Evolutionary conservation across 1,140 invertebrate species (phyloP).

Genomic region (Heliconius himera): DNA sequence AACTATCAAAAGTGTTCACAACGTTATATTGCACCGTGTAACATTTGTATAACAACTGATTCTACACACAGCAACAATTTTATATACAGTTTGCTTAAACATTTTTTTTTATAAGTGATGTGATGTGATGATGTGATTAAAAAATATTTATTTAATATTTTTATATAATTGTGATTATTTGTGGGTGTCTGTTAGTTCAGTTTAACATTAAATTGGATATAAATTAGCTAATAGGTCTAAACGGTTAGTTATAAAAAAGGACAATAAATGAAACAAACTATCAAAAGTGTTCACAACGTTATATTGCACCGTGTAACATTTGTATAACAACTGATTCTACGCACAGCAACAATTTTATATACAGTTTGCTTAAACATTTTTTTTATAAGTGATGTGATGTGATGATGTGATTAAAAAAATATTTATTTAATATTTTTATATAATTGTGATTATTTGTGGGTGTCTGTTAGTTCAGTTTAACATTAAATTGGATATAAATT

Average conservation of each 20-base stretch:
- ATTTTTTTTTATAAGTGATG: neutral
- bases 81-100: constrained; percentile 17
- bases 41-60: constrained; percentile 66
- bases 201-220: too few relatives aligned
- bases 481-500: too few relatives aligned
- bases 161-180: too few relatives aligned
- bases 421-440: too few relatives aligned
- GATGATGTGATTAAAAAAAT: too few relatives aligned
- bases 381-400: neutral
- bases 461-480: too few relatives aligned
- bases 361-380: neutral
- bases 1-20: constrained; percentile 59
- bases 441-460: too few relatives aligned
- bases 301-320: constrained; percentile 74
- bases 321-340: constrained; percentile 57
- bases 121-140: too few relatives aligned
- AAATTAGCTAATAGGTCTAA: too few relatives aligned
- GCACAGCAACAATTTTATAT: constrained; percentile 39
- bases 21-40: constrained; percentile 73
- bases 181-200: too few relatives aligned
- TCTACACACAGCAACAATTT: constrained; percentile 40
- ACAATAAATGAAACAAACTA: constrained; percentile 40
- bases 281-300: constrained; percentile 67
- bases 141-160: too few relatives aligned
- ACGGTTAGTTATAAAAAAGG: neutral